Evolutionary conservation across 1,140 invertebrate species (phyloP), one percentile per base, ranked within the genome.

Genomic region (Drosophila paulistorum): DNA sequence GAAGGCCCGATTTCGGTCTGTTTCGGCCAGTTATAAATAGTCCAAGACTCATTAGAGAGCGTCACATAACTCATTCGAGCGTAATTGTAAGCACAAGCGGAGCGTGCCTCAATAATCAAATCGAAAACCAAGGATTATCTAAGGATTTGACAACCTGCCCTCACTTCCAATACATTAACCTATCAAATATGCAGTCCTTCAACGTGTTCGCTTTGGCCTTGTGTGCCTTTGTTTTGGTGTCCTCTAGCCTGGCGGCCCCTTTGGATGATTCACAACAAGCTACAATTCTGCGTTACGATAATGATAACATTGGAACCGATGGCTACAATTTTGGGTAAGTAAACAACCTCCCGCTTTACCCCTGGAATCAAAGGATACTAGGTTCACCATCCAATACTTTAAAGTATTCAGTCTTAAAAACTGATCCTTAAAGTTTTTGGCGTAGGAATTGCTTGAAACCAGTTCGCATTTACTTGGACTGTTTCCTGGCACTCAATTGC

Each of bases 281-380:
- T 1, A 75, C 86, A 7, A 89, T 93, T 71, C 37, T 93, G 65
- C 76, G 81, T 1, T 92, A 93, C 60, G 92, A 93, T 35, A 86
- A 84, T 13, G 92, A 93, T 3, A 92, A 91, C 63, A 93, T 93
- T 68, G 93, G 93, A 30, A 70, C 92, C 3, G 93, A 93, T 23
- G 91, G 92, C 60, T 94, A 91, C 84, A 82, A 68, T 23, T 93
- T 91, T 66, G 73, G 23, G 94, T 95, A 91, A 93, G 93, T 77
- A 17, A 57, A 42, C 33, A 14, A 1, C 5, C 1, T 2, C 11
- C 1, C 7, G 6, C 9, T 1, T 37, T 30, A 30, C 6, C 30
- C 30, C 1, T 37, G 35, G 1, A 37, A 11, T 37, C 9, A 37
- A 37, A 37, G 35, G 35, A 37, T 37, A 10, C 35, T 37, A 30